These are phyloP conservation scores for Cotesia congregata DNA, from an alignment of 2,888 invertebrate species.

Conservation along the genomic window DNA sequence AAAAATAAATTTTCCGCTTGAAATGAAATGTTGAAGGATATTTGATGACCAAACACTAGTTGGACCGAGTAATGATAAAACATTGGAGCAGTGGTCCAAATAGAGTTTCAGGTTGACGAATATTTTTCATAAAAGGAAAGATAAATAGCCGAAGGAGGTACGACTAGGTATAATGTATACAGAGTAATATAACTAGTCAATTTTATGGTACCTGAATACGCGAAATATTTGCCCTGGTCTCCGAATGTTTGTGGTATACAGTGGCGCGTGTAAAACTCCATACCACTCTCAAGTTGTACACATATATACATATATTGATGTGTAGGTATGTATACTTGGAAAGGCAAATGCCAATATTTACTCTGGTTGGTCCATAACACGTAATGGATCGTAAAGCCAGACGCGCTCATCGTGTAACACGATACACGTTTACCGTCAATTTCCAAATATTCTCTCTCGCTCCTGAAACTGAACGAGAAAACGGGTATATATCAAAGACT, in stretches of 20 bases:
- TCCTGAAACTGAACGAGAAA: constrained; percentile 11
- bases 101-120: too few species aligned
- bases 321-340: constrained; percentile 2
- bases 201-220: constrained; percentile 3
- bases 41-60: too few species aligned
- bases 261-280: constrained; percentile 8
- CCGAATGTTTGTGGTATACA: constrained; percentile 20
- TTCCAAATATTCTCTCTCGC: constrained; percentile 27
- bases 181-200: background rate
- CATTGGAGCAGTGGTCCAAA: too few species aligned
- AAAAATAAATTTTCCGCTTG: too few species aligned
- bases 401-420: constrained; percentile 27
- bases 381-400: constrained; percentile 39
- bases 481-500: background rate
- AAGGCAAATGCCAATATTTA: constrained; percentile 34
- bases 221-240: constrained; percentile 20
- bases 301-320: background rate
- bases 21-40: too few species aligned
- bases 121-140: too few species aligned
- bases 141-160: too few species aligned
- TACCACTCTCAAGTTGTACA: background rate
- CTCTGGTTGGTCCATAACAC: constrained; percentile 26
- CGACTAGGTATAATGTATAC: too few species aligned
- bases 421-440: constrained; percentile 21
- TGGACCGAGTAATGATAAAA: too few species aligned